Evolutionary conservation across 2,888 invertebrate species (phyloP).

Genomic region (Leptopilina myrica): DNA sequence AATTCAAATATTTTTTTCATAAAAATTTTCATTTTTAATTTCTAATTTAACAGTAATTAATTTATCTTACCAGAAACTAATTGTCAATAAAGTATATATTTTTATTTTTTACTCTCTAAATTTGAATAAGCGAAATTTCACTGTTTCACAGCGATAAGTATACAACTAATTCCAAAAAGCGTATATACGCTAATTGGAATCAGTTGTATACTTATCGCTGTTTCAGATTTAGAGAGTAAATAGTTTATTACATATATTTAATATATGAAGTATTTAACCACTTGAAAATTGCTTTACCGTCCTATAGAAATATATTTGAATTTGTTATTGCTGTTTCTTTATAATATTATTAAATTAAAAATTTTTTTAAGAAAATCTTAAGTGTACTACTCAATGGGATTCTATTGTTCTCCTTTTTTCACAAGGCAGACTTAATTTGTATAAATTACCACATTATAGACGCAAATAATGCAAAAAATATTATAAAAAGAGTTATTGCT

Average conservation of each 20-base stretch:
- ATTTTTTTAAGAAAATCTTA: background rate
- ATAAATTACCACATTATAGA: background rate
- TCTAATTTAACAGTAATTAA: background rate
- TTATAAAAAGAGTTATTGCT: conserved; percentile 13
- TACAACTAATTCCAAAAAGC: too few species aligned
- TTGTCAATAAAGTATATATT: too few species aligned
- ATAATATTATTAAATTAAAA: background rate
- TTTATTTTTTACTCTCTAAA: too few species aligned
- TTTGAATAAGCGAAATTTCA: too few species aligned
- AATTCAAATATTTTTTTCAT: background rate
- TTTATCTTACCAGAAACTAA: too few species aligned
- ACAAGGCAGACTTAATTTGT: background rate
- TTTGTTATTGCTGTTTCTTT: background rate
- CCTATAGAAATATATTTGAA: background rate
- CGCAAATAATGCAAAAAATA: conserved; percentile 21
- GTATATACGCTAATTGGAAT: too few species aligned
- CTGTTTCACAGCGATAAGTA: too few species aligned
- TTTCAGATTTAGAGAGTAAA: too few species aligned
- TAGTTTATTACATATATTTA: too few species aligned
- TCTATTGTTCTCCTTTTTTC: conserved; percentile 13
- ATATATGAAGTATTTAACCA: background rate
- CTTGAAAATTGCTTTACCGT: background rate
- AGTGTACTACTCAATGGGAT: background rate
- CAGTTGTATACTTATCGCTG: too few species aligned
- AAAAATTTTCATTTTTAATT: background rate